Conservation (phyloP, 1,140 invertebrate genomes). For the Tribolium madens region DNA sequence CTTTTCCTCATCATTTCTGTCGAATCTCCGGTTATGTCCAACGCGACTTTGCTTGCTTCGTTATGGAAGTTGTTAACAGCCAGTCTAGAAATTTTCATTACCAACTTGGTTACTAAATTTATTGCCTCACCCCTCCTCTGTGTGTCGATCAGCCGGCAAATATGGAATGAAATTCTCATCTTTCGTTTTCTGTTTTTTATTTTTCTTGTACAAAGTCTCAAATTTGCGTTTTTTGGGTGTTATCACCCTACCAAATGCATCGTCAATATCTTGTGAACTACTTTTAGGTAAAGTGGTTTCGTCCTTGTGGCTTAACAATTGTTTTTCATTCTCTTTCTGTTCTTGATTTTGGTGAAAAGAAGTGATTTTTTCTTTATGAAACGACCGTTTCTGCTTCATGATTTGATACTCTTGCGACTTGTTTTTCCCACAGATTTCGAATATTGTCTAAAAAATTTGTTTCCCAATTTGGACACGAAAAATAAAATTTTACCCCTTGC, state of each 20-base stretch:
- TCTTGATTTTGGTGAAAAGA: slow-evolving; percentile 66
- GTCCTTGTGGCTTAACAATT: slow-evolving; percentile 38
- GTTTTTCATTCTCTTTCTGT: slow-evolving; percentile 65
- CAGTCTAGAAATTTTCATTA: slow-evolving; percentile 62
- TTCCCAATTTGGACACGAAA: neutral
- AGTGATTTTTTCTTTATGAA: slow-evolving; percentile 73
- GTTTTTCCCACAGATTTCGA: slow-evolving; percentile 88
- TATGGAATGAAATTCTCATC: slow-evolving; percentile 92
- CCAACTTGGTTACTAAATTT: too few species aligned
- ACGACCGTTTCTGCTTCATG: slow-evolving; percentile 79
- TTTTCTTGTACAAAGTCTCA: slow-evolving; percentile 69
- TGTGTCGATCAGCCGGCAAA: slow-evolving; percentile 84
- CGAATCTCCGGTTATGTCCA: slow-evolving; percentile 83
- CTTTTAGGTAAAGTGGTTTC: slow-evolving; percentile 58
- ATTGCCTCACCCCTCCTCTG: slow-evolving; percentile 83
- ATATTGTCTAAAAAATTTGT: slow-evolving; percentile 83
- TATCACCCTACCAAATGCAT: slow-evolving; percentile 67
- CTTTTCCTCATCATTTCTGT: slow-evolving; percentile 70
- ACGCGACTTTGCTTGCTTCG: slow-evolving; percentile 74
- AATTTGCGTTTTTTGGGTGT: slow-evolving; percentile 72
- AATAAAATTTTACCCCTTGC: slow-evolving; percentile 74
- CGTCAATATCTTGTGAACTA: slow-evolving; percentile 62
- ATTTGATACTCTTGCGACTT: slow-evolving; percentile 79
- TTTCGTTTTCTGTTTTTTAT: slow-evolving; percentile 70
- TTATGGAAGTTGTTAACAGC: slow-evolving; percentile 76